Evolutionary conservation across 2,888 invertebrate species (phyloP).

Genomic region (Melanchra persicariae): DNA sequence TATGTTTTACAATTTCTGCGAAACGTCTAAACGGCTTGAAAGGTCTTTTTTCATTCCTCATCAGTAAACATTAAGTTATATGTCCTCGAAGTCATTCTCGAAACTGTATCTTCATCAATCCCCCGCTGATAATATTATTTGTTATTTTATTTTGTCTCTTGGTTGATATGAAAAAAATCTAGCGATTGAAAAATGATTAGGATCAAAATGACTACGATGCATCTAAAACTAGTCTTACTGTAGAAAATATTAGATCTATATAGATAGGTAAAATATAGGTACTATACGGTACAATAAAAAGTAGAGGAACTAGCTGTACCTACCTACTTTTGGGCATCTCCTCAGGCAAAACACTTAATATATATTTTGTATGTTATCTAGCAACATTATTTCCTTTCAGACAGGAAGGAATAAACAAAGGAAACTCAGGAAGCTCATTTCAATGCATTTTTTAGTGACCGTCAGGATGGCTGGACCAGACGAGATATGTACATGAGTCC

Average conservation of each 20-base stretch:
- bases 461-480: no score
- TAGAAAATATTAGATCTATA: no score
- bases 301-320: no score
- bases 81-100: background rate
- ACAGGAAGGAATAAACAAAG: conserved; percentile 15
- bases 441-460: conserved; percentile 15
- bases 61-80: background rate
- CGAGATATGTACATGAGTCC: no score
- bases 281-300: no score
- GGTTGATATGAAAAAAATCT: background rate
- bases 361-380: background rate
- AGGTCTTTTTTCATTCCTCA: conserved; percentile 7
- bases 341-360: background rate
- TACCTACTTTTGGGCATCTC: background rate
- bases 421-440: conserved; percentile 16
- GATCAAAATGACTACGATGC: background rate
- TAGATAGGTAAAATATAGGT: no score
- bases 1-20: conserved; percentile 18
- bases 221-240: background rate
- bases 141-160: background rate
- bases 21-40: background rate
- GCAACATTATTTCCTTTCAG: background rate
- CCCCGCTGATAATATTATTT: background rate
- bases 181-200: background rate
- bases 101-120: background rate